Evolutionary conservation across 1,140 invertebrate genomes (phyloP), one percentile per base, ranked within the genome.

Genomic region (Oscheius sp.): DNA sequence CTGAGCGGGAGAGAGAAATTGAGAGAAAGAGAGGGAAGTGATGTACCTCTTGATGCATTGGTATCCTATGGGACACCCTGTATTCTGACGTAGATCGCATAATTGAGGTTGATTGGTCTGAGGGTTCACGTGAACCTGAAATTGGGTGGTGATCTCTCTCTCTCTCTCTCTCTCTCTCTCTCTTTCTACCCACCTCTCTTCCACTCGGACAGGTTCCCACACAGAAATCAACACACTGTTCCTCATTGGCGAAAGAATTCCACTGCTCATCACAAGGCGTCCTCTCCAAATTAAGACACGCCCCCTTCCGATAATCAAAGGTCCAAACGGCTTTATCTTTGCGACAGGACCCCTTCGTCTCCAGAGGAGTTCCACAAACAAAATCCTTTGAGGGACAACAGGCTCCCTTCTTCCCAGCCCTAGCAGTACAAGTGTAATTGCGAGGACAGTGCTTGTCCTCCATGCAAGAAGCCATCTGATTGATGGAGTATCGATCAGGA

Each of bases 171-270:
- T n/a, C n/a, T n/a, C n/a, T n/a, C n/a, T n/a, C n/a, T n/a, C n/a
- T n/a, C n/a, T n/a, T n/a, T n/a, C n/a, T n/a, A n/a, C n/a, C n/a
- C n/a, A n/a, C 36, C 1, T 68, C 66, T 34, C 49, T 23, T 15
- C 59, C 58, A 28, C 70, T 46, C 18, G 77, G 77, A 70, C 77
- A 78, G 23, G 49, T 38, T 3, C 77, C 77, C 45, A 78, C 42
- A 58, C 77, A 78, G 42, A 70, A 78, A 36, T 78, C 77, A 0
- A 66, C 67, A 55, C 77, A 78, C 42, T 78, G 77, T 55, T 78
- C 77, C 42, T 65, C 31, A 49, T 69, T 78, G 31, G 77, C 71
- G 64, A 78, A 78, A 10, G 63, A 68, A 61, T 78, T 78, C 18
- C 75, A 68, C n/a, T 78, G 75, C 15, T 78, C 77, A 10, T 68